Base-by-base conservation (phyloP, 2,888 invertebrate species). In the Polydrusus tereticollis region DNA sequence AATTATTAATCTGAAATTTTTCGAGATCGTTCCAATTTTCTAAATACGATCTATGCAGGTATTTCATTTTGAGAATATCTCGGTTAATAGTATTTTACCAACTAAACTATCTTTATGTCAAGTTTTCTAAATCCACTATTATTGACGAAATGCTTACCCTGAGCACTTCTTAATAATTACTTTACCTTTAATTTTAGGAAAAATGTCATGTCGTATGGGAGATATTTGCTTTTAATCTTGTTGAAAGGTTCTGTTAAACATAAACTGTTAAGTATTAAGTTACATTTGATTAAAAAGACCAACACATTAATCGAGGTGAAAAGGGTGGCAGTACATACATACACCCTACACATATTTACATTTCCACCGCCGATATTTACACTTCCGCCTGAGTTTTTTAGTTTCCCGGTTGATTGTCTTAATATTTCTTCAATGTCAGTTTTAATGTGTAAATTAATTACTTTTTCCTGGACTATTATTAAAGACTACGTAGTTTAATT, bases 161-260 rank as follows among this genome's bases (percentile, higher is more conserved):
- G 16, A 29, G 7, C n/a, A 23, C 50, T 14, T 26, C 52, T 52
- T 29, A 29, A 52, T 52, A 29, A 83, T 84, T 83, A 83, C 83
- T 83, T 82, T 83, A 83, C 82, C 82, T 83, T 82, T 80, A 83
- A 84, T 84, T 83, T 64, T 83, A 58, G 78, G 76, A 81, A 82
- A 82, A 82, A 81, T 81, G 81, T 77, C 78, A 79, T 77, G 78
- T 82, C 79, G 77, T 78, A 78, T 69, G 76, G 58, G 78, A 69
- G 72, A 79, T 85, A 84, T 85, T 85, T 85, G 82, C 84, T 81
- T 85, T 85, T 85, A 85, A 85, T 85, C 83, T 83, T 82, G 80
- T 77, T 85, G 83, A 85, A 85, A 85, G 85, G 79, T 80, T 78
- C 80, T 79, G 81, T 82, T 82, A 81, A 83, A 81, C 81, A 82